Conservation (phyloP, 2,888 invertebrate species). For the Hartigia nigra region DNA sequence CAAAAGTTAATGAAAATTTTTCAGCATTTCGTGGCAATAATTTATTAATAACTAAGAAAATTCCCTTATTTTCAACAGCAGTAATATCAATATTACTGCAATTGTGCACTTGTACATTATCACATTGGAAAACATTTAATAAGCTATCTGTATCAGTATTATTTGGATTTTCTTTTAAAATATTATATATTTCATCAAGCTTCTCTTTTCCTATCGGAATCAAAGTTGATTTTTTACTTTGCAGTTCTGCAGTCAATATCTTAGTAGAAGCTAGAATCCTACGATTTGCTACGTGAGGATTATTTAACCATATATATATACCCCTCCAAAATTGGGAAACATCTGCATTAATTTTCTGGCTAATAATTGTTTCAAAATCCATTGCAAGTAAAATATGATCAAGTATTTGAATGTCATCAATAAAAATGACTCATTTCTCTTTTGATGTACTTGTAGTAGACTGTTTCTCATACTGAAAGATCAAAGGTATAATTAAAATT, state of each 20-base stretch:
- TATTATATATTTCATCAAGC: too few species aligned
- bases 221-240: too few species aligned
- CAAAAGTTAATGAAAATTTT: constrained; percentile 64
- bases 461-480: neutral
- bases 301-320: constrained; percentile 72
- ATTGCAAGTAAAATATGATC: constrained; percentile 27
- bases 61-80: constrained; percentile 43
- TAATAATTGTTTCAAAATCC: constrained; percentile 39
- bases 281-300: constrained; percentile 80
- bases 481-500: constrained; percentile 8
- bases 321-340: constrained; percentile 74
- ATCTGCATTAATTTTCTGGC: constrained; percentile 43
- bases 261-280: constrained; percentile 71
- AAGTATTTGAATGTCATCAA: constrained; percentile 11
- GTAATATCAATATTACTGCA: constrained; percentile 34
- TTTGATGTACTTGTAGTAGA: neutral
- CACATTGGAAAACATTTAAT: constrained; percentile 38
- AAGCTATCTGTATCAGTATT: neutral
- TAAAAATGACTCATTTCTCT: constrained; percentile 8
- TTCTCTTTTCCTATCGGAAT: too few species aligned
- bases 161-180: neutral
- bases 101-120: constrained; percentile 49
- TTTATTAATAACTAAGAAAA: constrained; percentile 64
- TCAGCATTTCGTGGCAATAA: constrained; percentile 62
- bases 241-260: constrained; percentile 35